phyloP scores from a whole-genome alignment of 2,797 vertebrate species.

The Gorsachius magnificus region DNA sequence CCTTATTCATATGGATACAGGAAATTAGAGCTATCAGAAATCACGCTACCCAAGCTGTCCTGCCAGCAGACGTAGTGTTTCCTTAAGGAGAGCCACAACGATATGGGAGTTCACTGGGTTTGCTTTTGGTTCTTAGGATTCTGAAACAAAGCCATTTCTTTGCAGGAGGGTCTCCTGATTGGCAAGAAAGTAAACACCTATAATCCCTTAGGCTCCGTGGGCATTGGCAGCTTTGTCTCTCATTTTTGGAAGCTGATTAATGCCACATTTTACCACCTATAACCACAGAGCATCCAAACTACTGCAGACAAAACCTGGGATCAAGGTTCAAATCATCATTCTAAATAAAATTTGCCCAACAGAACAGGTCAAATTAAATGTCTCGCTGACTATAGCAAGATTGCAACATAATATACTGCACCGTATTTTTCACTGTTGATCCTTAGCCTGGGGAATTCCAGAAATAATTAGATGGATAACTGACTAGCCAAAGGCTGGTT shows the following conservation, averaged over 20 bases:
- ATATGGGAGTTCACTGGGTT: not conserved
- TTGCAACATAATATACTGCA: not conserved
- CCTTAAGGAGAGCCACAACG: not conserved
- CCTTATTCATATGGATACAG: not conserved
- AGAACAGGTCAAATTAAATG: conserved; percentile 67
- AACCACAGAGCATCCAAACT: not conserved
- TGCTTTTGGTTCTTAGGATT: not conserved
- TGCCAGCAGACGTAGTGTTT: not conserved
- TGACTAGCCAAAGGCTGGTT: not conserved
- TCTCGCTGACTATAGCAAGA: conserved; percentile 71
- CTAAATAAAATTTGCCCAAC: not conserved
- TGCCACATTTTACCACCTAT: not conserved
- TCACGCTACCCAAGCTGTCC: not conserved
- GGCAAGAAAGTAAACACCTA: not conserved
- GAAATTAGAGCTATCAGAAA: conserved; percentile 9
- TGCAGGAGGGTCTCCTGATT: not conserved
- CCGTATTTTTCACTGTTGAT: not conserved
- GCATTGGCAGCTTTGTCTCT: not conserved
- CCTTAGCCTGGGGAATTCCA: not conserved
- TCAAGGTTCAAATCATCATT: not conserved
- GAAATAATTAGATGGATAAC: conserved; percentile 34
- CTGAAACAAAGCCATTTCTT: not conserved
- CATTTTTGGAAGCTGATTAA: not conserved
- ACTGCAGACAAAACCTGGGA: not conserved
- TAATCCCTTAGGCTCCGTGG: not conserved